A percentile compares a stretch with the other conserved stretches of the same genome.
phyloP scores from a whole-genome alignment of 1,140 invertebrate species.

The Brachionus rotundiformis region DNA sequence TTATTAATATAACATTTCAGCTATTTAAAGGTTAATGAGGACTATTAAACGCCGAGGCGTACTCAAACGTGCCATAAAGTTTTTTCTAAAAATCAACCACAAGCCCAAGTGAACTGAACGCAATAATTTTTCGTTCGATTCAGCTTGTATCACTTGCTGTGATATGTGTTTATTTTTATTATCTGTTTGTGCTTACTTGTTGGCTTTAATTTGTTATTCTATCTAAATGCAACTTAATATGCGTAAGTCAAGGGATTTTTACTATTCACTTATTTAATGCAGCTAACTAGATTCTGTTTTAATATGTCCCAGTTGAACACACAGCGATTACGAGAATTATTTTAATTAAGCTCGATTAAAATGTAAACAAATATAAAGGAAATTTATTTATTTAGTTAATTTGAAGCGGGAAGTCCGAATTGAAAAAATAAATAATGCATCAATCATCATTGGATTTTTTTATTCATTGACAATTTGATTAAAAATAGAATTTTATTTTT shows the following conservation, averaged over 20 bases:
- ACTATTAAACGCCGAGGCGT: not conserved
- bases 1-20: too few relatives aligned
- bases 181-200: slow-evolving; percentile 3
- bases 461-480: not conserved
- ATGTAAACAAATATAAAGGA: not conserved
- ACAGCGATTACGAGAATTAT: slow-evolving; percentile 10
- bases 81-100: not conserved
- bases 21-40: slow-evolving; percentile 3
- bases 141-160: slow-evolving; percentile 27
- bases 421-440: not conserved
- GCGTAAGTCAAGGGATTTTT: slow-evolving; percentile 6
- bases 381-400: slow-evolving; percentile 18
- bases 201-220: slow-evolving; percentile 14
- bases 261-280: not conserved
- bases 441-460: not conserved
- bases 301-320: slow-evolving; percentile 31
- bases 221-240: slow-evolving; percentile 29
- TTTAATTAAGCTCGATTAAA: slow-evolving; percentile 36
- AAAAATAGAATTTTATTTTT: not conserved
- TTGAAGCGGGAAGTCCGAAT: slow-evolving; percentile 5
- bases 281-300: not conserved
- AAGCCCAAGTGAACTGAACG: not conserved
- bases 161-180: slow-evolving; percentile 34
- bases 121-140: not conserved
- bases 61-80: not conserved